Evolutionary conservation across 1,140 invertebrate species (phyloP).

Genomic region (Elysia chlorotica): DNA sequence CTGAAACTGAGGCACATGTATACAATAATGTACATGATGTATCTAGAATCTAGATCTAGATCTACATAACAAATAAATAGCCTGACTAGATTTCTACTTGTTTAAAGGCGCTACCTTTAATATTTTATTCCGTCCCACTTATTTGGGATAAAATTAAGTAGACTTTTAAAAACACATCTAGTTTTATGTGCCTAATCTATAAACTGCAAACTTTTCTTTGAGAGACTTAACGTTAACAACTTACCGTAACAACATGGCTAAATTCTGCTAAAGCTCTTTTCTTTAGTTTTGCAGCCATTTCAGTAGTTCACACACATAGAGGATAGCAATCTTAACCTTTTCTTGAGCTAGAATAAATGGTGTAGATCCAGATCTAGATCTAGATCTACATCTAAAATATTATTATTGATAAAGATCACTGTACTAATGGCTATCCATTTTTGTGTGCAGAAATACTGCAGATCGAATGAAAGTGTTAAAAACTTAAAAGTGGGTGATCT

Average conservation of each 20-base stretch:
- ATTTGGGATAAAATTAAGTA: background rate
- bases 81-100: background rate
- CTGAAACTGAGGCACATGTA: too few species aligned
- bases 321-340: background rate
- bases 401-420: too few species aligned
- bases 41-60: background rate
- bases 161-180: background rate
- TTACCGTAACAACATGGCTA: conserved; percentile 70
- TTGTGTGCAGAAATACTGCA: too few species aligned
- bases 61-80: background rate
- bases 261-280: conserved; percentile 80
- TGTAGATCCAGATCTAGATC: background rate
- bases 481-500: too few species aligned
- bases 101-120: too few species aligned
- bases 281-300: conserved; percentile 78
- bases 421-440: too few species aligned
- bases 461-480: too few species aligned
- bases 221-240: background rate
- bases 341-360: background rate
- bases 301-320: background rate
- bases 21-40: too few species aligned
- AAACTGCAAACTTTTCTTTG: background rate
- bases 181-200: background rate
- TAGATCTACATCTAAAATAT: background rate
- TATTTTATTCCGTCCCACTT: background rate